Base-by-base conservation (phyloP, 1,140 invertebrate genomes). In the Bilobella aurantiaca region DNA sequence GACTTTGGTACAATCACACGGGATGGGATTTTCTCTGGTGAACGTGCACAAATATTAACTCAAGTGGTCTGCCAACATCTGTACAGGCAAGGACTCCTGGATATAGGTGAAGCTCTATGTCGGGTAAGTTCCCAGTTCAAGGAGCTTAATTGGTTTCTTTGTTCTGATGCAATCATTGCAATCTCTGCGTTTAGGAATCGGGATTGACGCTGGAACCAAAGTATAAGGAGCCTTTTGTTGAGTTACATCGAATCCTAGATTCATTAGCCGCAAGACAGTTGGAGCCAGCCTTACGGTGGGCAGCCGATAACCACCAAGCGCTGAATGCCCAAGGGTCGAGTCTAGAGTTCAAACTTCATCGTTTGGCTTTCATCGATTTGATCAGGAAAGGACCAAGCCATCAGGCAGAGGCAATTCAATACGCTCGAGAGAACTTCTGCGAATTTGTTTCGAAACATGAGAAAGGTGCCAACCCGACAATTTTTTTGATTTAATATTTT, bases 61-160 rank as follows among this genome's bases (percentile, higher is more conserved):
- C 87, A 94, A 80, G 90, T 95, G n/a, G 91, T 98, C 46, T 93
- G 91, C 74, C 91, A 97, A 76, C 94, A 98, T 82, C 92, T 96
- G 76, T 90, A 93, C 76, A 83, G 94, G 66, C 91, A 96, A 79
- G 95, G 94, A 53, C 86, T 91, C 83, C 80, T 93, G 42, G 87
- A 93, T 69, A 90, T 95, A 65, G 91, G 90, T 21, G 88, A 93
- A 76, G 83, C 87, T 74, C 79, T 97, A 68, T 85, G 87, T 12
- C 76, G 79, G 61, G 83, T 86, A 76, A 73, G 29, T 18, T 23
- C 30, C 3, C 8, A 53, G 37, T 14, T 46, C n/a, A n/a, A 28
- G 1, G 0, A 28, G 3, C 1, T 71, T 16, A 60, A 58, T 37
- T 58, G 30, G 30, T 28, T 34, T 66, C 23, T 34, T 64, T 57